phyloP scores from a whole-genome alignment of 1,140 invertebrate species.

The Phocides pigmalion region DNA sequence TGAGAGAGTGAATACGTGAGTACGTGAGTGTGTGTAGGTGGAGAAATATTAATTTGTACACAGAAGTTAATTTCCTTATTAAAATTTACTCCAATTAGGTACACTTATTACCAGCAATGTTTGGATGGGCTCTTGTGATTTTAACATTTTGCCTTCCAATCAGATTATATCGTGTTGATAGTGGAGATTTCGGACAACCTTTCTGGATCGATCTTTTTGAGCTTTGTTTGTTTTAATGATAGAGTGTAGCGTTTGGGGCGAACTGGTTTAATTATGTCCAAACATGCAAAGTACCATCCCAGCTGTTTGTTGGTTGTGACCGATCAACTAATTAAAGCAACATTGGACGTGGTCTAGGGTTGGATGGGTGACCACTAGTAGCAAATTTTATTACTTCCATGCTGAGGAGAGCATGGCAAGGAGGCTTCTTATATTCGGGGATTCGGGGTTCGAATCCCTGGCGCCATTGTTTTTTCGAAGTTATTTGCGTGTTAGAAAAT shows the following conservation, averaged over 20 bases:
- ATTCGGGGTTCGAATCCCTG: too few relatives aligned
- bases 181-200: not conserved
- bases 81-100: not conserved
- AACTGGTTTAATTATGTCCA: conserved; percentile 9
- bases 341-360: too few relatives aligned
- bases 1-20: too few relatives aligned
- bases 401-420: too few relatives aligned
- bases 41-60: not conserved
- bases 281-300: not conserved
- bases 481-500: too few relatives aligned
- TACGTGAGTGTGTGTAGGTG: not conserved
- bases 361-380: too few relatives aligned
- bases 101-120: not conserved
- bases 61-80: not conserved
- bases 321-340: too few relatives aligned
- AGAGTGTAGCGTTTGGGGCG: not conserved
- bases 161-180: conserved; percentile 1
- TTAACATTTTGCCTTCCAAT: conserved; percentile 8
- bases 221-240: conserved; percentile 8
- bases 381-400: too few relatives aligned
- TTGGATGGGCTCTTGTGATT: not conserved
- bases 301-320: too few relatives aligned
- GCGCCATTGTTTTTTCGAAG: too few relatives aligned
- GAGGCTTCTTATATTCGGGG: too few relatives aligned
- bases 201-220: conserved; percentile 3